phyloP scores from a whole-genome alignment of 1,140 invertebrate species.

The Ceratoteleas bidentatus region DNA sequence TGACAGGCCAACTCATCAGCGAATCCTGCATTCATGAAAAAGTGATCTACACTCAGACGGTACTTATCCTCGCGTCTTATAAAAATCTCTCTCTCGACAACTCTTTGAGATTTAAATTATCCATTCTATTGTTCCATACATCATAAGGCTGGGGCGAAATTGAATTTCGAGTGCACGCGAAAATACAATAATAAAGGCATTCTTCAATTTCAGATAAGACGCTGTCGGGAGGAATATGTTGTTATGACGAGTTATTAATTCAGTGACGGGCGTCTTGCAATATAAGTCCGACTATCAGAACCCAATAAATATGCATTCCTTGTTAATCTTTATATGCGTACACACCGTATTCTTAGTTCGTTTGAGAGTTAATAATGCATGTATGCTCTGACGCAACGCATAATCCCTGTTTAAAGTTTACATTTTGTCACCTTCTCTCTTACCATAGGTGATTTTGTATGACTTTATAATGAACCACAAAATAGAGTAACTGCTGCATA shows the following conservation, averaged over 20 bases:
- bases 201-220: constrained; percentile 5
- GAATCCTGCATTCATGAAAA: constrained; percentile 33
- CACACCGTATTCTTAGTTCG: not conserved
- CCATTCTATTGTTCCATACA: constrained; percentile 24
- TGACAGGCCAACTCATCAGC: constrained; percentile 22
- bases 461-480: too few species aligned
- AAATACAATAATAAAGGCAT: constrained; percentile 5
- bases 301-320: not conserved
- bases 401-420: too few species aligned
- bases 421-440: too few species aligned
- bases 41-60: constrained; percentile 40
- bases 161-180: constrained; percentile 7
- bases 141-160: constrained; percentile 12
- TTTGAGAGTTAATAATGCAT: not conserved
- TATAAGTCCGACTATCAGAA: not conserved
- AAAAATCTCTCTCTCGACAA: constrained; percentile 32
- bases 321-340: not conserved
- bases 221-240: not conserved
- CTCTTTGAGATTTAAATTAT: constrained; percentile 31
- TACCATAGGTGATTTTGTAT: too few species aligned
- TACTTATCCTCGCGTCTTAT: constrained; percentile 18
- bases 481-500: too few species aligned
- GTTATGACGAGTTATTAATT: not conserved
- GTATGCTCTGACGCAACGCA: not conserved
- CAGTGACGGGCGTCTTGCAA: not conserved